Evolutionary conservation across 2,888 invertebrate species (phyloP), one percentile per base, ranked within the genome.

Genomic region (Coenonympha arcania): DNA sequence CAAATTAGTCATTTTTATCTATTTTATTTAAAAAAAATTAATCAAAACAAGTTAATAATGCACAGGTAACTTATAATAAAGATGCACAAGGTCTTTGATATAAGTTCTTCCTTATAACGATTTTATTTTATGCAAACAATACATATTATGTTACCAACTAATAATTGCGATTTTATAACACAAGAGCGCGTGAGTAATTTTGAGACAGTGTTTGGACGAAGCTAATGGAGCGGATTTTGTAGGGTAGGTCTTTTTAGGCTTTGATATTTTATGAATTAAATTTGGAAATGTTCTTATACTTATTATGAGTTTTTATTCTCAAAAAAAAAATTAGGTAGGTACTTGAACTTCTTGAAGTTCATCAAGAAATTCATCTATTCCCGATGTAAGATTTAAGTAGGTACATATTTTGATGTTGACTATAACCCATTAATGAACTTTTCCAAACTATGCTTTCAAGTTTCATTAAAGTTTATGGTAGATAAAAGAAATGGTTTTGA

Each of bases 391-490:
- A n/a, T 6, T 13, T 8, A 30, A 11, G 13, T 13, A 13, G 30
- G 2, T 30, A 6, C 30, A 13, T 13, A 2, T 2, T 30, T 13
- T 9, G 11, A 31, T 4, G 11, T 13, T 20, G 20, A 37, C 19
- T 13, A 20, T 37, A 37, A 6, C 37, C 26, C 15, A 26, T 28
- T 30, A 28, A 30, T 4, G 6, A 37, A 8, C 8, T 6, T 11
- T 11, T n/a, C n/a, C n/a, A 18, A 9, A 37, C 24, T 16, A 5
- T 11, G 18, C 16, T 33, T 34, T 36, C n/a, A n/a, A n/a, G n/a
- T n/a, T n/a, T n/a, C 24, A 46, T 40, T 30, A 41, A 6, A 30
- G 18, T 52, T 52, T 43, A 50, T 36, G 46, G 42, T 33, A 48
- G 24, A 15, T 8, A 37, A 28, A 9, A 24, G 31, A 20, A 31